Base-by-base conservation (phyloP, 2,113 vertebrate genomes). In the Lagopus leucura region DNA sequence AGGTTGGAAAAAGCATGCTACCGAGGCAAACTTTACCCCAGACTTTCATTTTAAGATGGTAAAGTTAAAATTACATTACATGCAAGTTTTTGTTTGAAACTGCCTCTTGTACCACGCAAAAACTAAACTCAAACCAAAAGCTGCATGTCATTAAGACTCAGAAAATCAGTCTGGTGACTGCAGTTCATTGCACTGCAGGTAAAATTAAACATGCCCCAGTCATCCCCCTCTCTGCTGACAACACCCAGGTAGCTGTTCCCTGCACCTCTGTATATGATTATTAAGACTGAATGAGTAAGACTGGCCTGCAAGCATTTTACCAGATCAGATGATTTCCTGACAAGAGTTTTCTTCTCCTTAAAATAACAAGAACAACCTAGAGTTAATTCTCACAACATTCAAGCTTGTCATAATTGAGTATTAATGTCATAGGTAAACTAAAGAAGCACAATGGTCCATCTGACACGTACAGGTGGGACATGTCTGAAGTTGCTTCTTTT, bases 401-500 rank as follows among this genome's bases (percentile, higher is more conserved):
- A 79, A 42, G 21, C 36, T 61, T 38, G 40, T 32, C 18, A 60
- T 22, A 27, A 87, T 52, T 16, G 28, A 38, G 13, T 17, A 76
- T 34, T 27, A 50, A 70, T 3, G 8, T 64, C 64, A 55, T 25
- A 47, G 20, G 9, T 55, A 27, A 66, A 20, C 13, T 43, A 30
- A 25, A 58, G 28, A 74, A 72, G 30, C 42, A 60, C 0, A 1
- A 48, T 10, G 22, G 32, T n/a, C 22, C 34, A 92, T 34, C 48
- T 40, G 40, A 67, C 24, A 52, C 9, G 52, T 2, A 1, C 0
- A 48, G n/a, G 40, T 72, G 30, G 40, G 8, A 66, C 2, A 42
- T 20, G 89, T 92, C 76, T 90, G 57, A 91, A 90, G 69, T 47
- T 60, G 57, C 28, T 77, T 38, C 57, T 36, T 66, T 70, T 54